Base-by-base conservation (phyloP, 2,113 vertebrate species). In the Narcine bancroftii region DNA sequence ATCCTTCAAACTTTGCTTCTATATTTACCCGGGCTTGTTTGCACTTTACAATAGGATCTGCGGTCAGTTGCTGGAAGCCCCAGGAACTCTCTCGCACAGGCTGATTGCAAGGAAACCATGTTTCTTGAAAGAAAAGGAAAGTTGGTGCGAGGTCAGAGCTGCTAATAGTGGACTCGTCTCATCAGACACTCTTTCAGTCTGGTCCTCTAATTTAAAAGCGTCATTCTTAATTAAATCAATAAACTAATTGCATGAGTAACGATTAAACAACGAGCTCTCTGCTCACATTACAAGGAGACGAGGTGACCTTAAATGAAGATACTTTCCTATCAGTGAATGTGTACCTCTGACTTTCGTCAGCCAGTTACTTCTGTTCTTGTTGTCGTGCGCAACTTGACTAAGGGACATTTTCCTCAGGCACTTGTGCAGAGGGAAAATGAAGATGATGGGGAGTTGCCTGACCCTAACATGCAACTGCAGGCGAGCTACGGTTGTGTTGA, bases 151-250 rank as follows among this genome's bases (percentile, higher is more conserved):
- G 65, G 29, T 21, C 42, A 33, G 63, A 42, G 94, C 94, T 94
- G 92, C 93, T 95, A 94, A 95, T 95, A 95, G 94, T 95, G 94
- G 95, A 95, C 95, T 95, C 95, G 94, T 95, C 96, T 94, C 95
- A 94, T 96, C 96, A 95, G 95, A 96, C 97, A 96, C 96, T 95
- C 95, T 96, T 96, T 96, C 96, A 93, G 96, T 96, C 96, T 96
- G 96, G 96, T 96, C 96, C 96, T 97, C 97, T 97, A 97, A 98
- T 98, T 97, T 98, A 98, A 98, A 97, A 95, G 95, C 96, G 94
- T 95, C 94, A 96, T 96, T 96, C 96, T 97, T 98, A 98, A 98
- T 98, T 98, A 98, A 98, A 98, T 98, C 98, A 98, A 98, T 98
- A 98, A 98, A 97, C 97, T 98, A 98, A 98, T 98, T 97, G 97